Percentiles rank a stretch among this genome's conserved stretches.
These are phyloP conservation scores for Cyprinodon tularosa DNA, from an alignment of 2,113 vertebrate genomes.

Conservation along the genomic window DNA sequence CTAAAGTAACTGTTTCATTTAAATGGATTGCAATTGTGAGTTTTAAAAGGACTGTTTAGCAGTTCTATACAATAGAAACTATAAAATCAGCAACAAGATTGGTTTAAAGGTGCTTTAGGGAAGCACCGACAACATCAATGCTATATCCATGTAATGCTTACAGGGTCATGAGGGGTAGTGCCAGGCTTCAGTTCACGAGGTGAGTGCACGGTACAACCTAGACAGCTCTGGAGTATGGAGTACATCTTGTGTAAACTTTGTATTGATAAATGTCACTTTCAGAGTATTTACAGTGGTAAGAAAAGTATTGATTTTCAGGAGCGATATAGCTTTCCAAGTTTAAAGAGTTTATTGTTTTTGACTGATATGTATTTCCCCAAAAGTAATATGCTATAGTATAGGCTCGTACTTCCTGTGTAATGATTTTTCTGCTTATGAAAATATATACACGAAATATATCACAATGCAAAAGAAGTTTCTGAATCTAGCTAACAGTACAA, in stretches of 20 bases:
- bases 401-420: neutral
- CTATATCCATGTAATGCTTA: neutral
- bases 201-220: too few relatives aligned
- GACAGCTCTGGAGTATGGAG: too few relatives aligned
- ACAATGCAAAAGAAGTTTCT: slow-evolving; percentile 5
- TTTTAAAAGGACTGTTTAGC: neutral
- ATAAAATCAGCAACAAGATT: too few relatives aligned
- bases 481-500: neutral
- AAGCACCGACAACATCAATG: neutral
- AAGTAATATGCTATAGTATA: neutral
- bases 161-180: neutral
- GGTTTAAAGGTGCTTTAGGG: too few relatives aligned
- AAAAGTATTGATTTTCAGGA: neutral
- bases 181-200: too few relatives aligned
- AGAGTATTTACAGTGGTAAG: too few relatives aligned
- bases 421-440: slow-evolving; percentile 6
- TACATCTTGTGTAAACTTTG: neutral
- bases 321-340: neutral
- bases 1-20: too few relatives aligned
- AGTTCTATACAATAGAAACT: neutral
- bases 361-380: neutral
- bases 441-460: slow-evolving; percentile 4
- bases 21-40: neutral
- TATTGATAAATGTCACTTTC: neutral
- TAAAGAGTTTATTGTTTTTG: neutral